Percentiles rank a stretch among this genome's conserved stretches.
These are phyloP conservation scores for Odontamblyopus rebecca DNA, from an alignment of 2,797 vertebrate species.

Conservation along the genomic window DNA sequence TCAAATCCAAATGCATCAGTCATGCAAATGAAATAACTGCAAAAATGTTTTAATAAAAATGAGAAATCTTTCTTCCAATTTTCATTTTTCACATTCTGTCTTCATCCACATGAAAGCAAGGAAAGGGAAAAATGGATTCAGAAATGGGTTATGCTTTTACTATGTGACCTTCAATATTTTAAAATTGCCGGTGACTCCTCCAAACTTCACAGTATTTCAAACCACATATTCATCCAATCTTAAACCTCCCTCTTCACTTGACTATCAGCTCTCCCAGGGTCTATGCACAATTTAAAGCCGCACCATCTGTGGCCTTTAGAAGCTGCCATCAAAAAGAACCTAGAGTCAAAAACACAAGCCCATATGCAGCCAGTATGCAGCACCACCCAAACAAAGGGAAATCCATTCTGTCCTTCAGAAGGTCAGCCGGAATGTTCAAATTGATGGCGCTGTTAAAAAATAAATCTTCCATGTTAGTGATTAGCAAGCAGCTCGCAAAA, in stretches of 20 bases:
- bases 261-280: conserved; percentile 17
- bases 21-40: background rate
- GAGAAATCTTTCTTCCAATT: background rate
- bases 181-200: conserved; percentile 1
- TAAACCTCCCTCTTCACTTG: conserved; percentile 7
- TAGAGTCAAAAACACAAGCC: background rate
- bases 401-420: background rate
- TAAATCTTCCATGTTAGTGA: background rate
- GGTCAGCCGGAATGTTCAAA: conserved; percentile 2
- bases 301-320: background rate
- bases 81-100: background rate
- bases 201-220: conserved; percentile 19
- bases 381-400: background rate
- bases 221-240: conserved; percentile 4
- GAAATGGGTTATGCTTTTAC: background rate
- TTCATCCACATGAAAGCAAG: background rate
- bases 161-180: conserved; percentile 7
- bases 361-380: background rate
- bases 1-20: background rate
- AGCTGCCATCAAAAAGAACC: background rate
- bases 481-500: background rate
- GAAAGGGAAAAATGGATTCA: background rate
- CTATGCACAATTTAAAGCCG: conserved; percentile 21
- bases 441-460: background rate
- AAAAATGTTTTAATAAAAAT: background rate